phyloP scores from a whole-genome alignment of 2,113 vertebrate species.

The Tachuris rubrigastra region DNA sequence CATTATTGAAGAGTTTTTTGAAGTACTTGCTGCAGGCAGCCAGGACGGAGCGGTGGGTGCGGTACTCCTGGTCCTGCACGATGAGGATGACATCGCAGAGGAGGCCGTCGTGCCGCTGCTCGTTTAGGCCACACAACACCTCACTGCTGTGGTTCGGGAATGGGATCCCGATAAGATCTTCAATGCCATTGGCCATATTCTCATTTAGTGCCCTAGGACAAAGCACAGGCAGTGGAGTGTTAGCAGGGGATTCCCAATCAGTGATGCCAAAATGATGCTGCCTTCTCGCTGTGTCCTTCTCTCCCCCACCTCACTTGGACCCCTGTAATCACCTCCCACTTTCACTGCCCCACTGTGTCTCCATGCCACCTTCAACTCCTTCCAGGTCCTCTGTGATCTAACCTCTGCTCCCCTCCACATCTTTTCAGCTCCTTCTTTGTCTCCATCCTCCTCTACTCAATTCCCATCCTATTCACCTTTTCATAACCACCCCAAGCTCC shows the following conservation, averaged over 20 bases:
- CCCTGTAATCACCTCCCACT: neutral
- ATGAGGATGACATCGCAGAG: slow-evolving; percentile 96
- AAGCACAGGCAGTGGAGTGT: slow-evolving; percentile 25
- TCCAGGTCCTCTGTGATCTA: neutral
- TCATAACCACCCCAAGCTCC: neutral
- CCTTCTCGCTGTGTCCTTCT: neutral
- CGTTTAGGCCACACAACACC: slow-evolving; percentile 91
- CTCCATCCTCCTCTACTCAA: neutral
- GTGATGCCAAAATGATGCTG: rapidly evolving
- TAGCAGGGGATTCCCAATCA: neutral
- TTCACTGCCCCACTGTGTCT: neutral
- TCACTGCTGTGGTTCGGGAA: slow-evolving; percentile 99
- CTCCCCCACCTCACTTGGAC: neutral
- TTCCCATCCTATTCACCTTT: neutral
- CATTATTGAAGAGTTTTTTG: too few relatives aligned
- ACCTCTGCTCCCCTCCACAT: neutral
- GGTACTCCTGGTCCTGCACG: slow-evolving; percentile 45
- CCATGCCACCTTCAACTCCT: neutral
- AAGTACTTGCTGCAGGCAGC: too few relatives aligned
- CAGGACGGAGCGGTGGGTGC: too few relatives aligned
- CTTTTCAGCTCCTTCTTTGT: neutral
- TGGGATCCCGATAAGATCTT: slow-evolving; percentile 97
- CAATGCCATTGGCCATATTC: slow-evolving; percentile 92
- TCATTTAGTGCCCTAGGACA: slow-evolving; percentile 76
- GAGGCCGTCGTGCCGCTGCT: slow-evolving; percentile 90